Conservation (phyloP, 2,797 vertebrate species). For the Syngnathus rostellatus region DNA sequence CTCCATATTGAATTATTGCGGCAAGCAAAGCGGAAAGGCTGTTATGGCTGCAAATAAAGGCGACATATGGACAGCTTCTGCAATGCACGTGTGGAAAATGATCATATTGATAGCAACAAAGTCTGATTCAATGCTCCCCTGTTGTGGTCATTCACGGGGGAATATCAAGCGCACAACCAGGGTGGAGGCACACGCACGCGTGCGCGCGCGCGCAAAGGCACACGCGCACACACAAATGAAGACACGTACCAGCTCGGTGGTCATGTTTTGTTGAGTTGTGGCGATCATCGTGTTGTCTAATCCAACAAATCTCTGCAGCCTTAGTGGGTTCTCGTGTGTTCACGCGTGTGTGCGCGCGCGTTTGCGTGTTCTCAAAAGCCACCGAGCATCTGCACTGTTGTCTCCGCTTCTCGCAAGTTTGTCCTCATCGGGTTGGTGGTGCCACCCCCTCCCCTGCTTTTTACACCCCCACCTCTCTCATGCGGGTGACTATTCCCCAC, state of each 20-base stretch:
- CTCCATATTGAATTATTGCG: conserved; percentile 1
- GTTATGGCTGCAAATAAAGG: background rate
- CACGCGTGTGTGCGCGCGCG: background rate
- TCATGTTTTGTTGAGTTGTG: conserved; percentile 78
- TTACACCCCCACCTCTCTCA: conserved; percentile 16
- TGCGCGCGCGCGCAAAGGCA: background rate
- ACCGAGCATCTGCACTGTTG: conserved; percentile 39
- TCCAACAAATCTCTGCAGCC: conserved; percentile 27
- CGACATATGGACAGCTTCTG: background rate
- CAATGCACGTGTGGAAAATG: background rate
- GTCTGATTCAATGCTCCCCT: background rate
- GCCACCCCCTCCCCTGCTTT: conserved; percentile 33
- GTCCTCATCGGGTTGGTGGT: background rate
- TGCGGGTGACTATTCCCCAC: conserved; percentile 6
- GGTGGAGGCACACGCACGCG: background rate
- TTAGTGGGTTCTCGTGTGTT: background rate
- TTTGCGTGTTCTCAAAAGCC: conserved; percentile 21
- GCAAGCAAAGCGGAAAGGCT: background rate
- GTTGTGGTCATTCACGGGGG: background rate
- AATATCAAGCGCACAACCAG: background rate
- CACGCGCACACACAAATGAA: background rate
- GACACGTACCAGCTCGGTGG: conserved; percentile 70
- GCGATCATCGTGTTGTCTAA: conserved; percentile 67
- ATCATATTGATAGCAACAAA: background rate
- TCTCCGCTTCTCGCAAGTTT: conserved; percentile 45